These are phyloP conservation scores for Apamea epomidion DNA, from an alignment of 2,888 invertebrate genomes.

Conservation along the genomic window DNA sequence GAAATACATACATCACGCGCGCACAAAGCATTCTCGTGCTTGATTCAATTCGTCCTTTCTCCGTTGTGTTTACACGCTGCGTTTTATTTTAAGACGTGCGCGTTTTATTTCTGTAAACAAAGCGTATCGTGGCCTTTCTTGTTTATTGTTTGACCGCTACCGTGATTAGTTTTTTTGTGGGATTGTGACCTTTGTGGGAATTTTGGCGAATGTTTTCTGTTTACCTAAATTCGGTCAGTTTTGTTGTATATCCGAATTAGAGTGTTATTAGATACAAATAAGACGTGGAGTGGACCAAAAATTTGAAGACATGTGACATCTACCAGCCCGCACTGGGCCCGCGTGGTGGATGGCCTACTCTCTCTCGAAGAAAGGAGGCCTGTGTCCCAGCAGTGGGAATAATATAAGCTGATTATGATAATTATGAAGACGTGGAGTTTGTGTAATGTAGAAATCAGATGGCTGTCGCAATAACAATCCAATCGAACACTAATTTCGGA, in stretches of 20 bases:
- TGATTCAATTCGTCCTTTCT: constrained; percentile 63
- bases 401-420: too few relatives aligned
- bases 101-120: constrained; percentile 65
- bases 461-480: not conserved
- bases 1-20: constrained; percentile 27
- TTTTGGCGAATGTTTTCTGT: constrained; percentile 29
- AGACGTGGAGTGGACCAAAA: too few relatives aligned
- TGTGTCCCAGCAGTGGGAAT: too few relatives aligned
- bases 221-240: not conserved
- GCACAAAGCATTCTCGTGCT: constrained; percentile 49
- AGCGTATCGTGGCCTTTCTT: constrained; percentile 52
- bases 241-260: not conserved
- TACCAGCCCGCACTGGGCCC: too few relatives aligned
- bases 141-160: constrained; percentile 55
- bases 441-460: not conserved
- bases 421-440: not conserved
- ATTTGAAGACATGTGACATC: too few relatives aligned
- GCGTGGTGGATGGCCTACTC: too few relatives aligned
- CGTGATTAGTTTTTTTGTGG: constrained; percentile 44
- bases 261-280: not conserved
- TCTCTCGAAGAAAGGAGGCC: too few relatives aligned
- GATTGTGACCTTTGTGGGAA: constrained; percentile 34
- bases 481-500: not conserved
- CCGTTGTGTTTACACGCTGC: constrained; percentile 46
- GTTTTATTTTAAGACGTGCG: constrained; percentile 62